Evolutionary conservation across 1,140 invertebrate genomes (phyloP), one percentile per base, ranked within the genome.

Genomic region (Hyposmocoma kahamanoa): DNA sequence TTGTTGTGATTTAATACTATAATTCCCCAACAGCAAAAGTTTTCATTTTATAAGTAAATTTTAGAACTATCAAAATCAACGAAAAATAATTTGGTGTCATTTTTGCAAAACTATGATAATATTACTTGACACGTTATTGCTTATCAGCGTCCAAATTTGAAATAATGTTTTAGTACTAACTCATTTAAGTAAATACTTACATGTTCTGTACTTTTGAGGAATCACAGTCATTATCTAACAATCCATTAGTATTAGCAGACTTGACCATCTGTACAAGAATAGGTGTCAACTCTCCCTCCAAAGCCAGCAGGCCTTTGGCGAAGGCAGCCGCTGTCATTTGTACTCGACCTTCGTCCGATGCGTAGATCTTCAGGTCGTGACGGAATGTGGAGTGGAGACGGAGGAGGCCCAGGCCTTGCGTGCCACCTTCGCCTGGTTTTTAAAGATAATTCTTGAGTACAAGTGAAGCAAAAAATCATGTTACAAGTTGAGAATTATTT

Each of bases 201-300:
- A 96, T 94, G 75, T 97, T 96, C 78, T 98, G 96, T 74, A 95
- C 96, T 87, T 98, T 98, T 65, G 94, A 96, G 17, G 95, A 97
- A 82, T 98, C 97, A 71, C 96, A 97, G 77, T 99, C 98, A 74
- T 99, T 98, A 77, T 99, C 98, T 20, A 99, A 82, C 9, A 99
- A 81, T 2, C 98, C 98, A 87, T 99, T 99, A 0, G 98, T 99
- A 72, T 99, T 99, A 1, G 98, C 98, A 67, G 95, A 98, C 82
- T 99, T 99, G 0, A 99, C 98, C 98, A 99, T 99, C 86, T 99
- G 98, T 10, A 99, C 97, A 11, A 99, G 87, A 76, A 99, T 99
- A 0, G 98, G 98, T 0, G 98, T 98, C 2, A 99, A 87, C 85
- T 99, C 98, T 8, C 98, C 98, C 87, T 99, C 98, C 24, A 99